phyloP scores from a whole-genome alignment of 2,888 invertebrate species.

The Nebria salina region DNA sequence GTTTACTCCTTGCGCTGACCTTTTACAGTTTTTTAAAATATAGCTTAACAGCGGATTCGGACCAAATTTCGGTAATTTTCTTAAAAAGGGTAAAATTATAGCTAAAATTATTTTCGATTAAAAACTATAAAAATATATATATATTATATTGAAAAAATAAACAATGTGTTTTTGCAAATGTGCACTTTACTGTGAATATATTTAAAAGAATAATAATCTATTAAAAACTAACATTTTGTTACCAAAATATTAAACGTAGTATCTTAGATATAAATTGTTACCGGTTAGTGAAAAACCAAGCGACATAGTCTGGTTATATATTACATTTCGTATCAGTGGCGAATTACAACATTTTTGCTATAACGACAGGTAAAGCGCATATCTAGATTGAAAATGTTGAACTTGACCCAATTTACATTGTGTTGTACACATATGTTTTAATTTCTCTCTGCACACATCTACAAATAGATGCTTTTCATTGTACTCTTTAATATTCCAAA shows the following conservation, averaged over 20 bases:
- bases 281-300: constrained; percentile 28
- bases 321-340: constrained; percentile 19
- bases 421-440: not conserved
- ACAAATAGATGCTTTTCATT: not conserved
- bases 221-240: constrained; percentile 13
- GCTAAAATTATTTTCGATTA: constrained; percentile 13
- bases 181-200: constrained; percentile 36
- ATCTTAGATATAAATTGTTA: constrained; percentile 32
- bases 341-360: not conserved
- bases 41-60: constrained; percentile 25
- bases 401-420: no score
- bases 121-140: constrained; percentile 3
- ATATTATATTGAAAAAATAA: not conserved
- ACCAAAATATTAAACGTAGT: constrained; percentile 33
- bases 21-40: constrained; percentile 24
- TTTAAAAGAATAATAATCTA: constrained; percentile 16
- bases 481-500: not conserved
- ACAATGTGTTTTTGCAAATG: constrained; percentile 34
- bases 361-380: no score
- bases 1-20: constrained; percentile 23
- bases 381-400: no score
- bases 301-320: constrained; percentile 3
- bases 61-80: constrained; percentile 32
- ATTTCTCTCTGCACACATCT: constrained; percentile 17
- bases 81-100: constrained; percentile 36